phyloP scores from a whole-genome alignment of 1,140 invertebrate genomes.

The Atta cephalotes region DNA sequence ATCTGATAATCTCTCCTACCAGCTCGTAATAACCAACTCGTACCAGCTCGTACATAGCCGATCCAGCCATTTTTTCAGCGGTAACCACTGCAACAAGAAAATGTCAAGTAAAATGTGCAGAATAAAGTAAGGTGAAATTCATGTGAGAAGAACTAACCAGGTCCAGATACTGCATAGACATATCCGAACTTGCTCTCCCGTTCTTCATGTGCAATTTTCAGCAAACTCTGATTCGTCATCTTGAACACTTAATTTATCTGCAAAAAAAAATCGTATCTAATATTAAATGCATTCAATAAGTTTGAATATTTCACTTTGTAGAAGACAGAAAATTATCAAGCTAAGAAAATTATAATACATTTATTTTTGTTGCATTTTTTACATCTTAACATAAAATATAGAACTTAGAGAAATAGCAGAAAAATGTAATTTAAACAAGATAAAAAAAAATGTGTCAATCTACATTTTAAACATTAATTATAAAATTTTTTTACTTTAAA shows the following conservation, averaged over 20 bases:
- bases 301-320: neutral
- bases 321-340: neutral
- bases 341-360: constrained; percentile 3
- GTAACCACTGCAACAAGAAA: constrained; percentile 94
- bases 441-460: neutral
- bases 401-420: neutral
- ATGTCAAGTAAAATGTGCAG: constrained; percentile 22
- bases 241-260: constrained; percentile 69
- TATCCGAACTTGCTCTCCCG: constrained; percentile 96
- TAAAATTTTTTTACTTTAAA: neutral
- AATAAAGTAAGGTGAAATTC: neutral
- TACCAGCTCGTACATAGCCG: constrained; percentile 99
- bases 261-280: constrained; percentile 24
- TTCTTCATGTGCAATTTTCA: constrained; percentile 94
- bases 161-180: constrained; percentile 98
- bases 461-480: neutral
- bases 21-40: constrained; percentile 99
- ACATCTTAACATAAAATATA: neutral
- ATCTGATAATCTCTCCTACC: constrained; percentile 99
- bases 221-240: constrained; percentile 86
- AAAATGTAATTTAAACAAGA: neutral
- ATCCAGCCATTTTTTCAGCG: constrained; percentile 99
- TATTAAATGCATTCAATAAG: neutral
- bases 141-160: constrained; percentile 90
- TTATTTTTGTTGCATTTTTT: neutral